Base-by-base conservation (phyloP, 2,113 vertebrate genomes). In the Tamias sibiricus region DNA sequence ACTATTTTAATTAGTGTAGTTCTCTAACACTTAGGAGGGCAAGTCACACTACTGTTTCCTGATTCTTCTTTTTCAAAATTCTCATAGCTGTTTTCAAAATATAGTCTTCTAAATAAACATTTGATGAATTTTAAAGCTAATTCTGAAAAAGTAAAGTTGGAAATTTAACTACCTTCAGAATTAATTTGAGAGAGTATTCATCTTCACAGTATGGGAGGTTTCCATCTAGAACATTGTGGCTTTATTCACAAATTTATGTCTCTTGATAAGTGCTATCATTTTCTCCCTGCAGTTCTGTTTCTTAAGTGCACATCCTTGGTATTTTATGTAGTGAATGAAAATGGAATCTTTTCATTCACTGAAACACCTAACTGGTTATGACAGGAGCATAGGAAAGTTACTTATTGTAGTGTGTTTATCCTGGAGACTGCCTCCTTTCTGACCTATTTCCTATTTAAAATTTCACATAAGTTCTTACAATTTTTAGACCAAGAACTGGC, bases 91-190 rank as follows among this genome's bases (percentile, higher is more conserved):
- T 54, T 75, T 82, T 91, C 49, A 88, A 96, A 96, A 94, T 17
- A 83, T 3, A 74, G 20, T 68, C 19, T 84, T 95, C 28, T 92
- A 88, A 95, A 92, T 83, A 72, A 96, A 86, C 66, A 96, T 84
- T 81, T 87, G 95, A 71, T 66, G 40, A 84, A 77, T 84, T 93
- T 80, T 26, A 93, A 93, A 91, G 54, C n/a, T 80, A 71, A 14
- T 66, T 88, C 42, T 44, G 17, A 87, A 81, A 76, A 35, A 26
- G 17, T 19, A 24, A 47, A 75, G 42, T 66, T 75, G 2, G 10
- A 35, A 49, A 68, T 44, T 75, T 57, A 91, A 72, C 47, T 95
- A 10, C 8, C 13, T 57, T 94, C 81, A 92, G 47, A 93, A 83
- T 79, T 89, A 95, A 40, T 62, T 95, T 47, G 79, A 95, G 71